Conservation (phyloP, 2,797 vertebrate species). For the Allobates femoralis region DNA sequence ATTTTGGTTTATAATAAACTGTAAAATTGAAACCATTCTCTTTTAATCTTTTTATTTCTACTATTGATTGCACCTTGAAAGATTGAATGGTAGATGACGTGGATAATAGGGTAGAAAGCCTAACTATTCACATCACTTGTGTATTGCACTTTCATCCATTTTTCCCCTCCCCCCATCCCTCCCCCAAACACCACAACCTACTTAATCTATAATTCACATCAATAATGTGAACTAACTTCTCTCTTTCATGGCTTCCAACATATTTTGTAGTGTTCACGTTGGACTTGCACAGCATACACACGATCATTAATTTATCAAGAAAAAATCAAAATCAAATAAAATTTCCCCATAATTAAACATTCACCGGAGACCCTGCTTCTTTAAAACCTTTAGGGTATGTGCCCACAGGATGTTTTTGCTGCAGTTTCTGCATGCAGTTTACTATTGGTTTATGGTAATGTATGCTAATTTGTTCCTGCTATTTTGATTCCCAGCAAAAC, state of each 20-base stretch:
- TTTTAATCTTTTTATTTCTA: constrained; percentile 43
- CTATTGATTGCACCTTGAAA: constrained; percentile 26
- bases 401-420: too few species aligned
- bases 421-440: too few species aligned
- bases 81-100: neutral
- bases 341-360: neutral
- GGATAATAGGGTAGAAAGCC: neutral
- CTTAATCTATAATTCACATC: neutral
- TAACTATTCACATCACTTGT: neutral
- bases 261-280: neutral
- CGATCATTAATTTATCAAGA: too few species aligned
- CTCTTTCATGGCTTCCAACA: neutral
- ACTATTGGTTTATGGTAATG: too few species aligned
- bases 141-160: neutral
- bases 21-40: constrained; percentile 35
- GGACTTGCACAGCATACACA: too few species aligned
- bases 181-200: too few species aligned
- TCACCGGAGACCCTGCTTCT: too few species aligned
- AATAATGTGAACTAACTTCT: neutral
- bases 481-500: too few species aligned
- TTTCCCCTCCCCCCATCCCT: neutral
- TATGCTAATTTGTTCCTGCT: too few species aligned
- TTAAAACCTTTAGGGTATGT: too few species aligned
- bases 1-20: constrained; percentile 64
- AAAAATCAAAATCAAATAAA: too few species aligned